Base-by-base conservation (phyloP, 2,888 invertebrate species). In the Cantharis flavilabris region DNA sequence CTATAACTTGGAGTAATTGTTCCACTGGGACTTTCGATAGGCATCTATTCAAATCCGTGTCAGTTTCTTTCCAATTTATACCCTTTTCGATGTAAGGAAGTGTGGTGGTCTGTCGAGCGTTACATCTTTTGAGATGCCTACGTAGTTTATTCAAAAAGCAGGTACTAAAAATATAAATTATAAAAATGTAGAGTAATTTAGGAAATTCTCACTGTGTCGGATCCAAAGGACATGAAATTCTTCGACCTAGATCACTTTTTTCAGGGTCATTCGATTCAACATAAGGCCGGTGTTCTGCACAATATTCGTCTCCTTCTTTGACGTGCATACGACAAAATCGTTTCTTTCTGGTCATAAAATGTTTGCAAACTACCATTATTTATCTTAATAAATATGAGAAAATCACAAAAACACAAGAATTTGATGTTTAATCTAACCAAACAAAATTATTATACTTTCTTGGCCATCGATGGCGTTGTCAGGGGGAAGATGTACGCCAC, bases 281-380 rank as follows among this genome's bases (percentile, higher is more conserved):
- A 49, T 83, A 80, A 1, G 87, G 90, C 79, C 91, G 89, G 85
- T 94, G 95, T 84, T 95, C 95, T 0, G 94, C 95, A 84, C 95
- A 95, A 85, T 91, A 95, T 77, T 90, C 88, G 18, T 91, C 90
- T 0, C 93, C 94, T n/a, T 91, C 89, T 79, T 91, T 92, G 5
- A 94, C 92, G 0, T 93, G 91, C 94, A 95, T 95, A 81, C 94
- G 93, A 84, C 95, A 95, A 79, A 91, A 91, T 2, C 95, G 90
- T 84, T 94, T 94, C 83, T 95, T 95, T 26, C 94, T 90, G 49
- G 89, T 84, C 0, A 95, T 93, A 86, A 92, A 95, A 87, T 90
- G 91, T 76, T 91, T 91, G 83, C 94, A 94, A 81, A 90, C 91
- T 4, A 64, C 14, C 18, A 14, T 64, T 63, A 5, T 49, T n/a